Base-by-base conservation (phyloP, 2,113 vertebrate species). In the Osmerus eperlanus region DNA sequence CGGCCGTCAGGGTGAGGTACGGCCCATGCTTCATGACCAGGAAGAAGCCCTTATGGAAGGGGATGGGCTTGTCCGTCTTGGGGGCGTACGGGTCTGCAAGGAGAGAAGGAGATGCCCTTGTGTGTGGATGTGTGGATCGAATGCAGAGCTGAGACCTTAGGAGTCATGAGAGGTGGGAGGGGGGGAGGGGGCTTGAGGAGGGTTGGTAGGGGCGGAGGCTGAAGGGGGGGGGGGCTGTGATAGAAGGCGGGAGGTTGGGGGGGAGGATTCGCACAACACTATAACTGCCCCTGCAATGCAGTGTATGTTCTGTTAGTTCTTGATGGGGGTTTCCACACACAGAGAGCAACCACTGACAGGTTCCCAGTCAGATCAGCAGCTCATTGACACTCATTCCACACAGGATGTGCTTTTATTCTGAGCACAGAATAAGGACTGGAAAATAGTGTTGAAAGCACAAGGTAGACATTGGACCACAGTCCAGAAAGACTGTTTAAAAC, bases 1-100 rank as follows among this genome's bases (percentile, higher is more conserved):
- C 90, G 15, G 92, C 87, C 0, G 94, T 95, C 64, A 99, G 91
- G 18, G 89, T 97, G 83, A 96, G 84, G 69, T 97, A 99, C 0
- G 97, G 96, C 0, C 92, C 89, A 0, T 97, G 93, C 78, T 89
- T 91, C 92, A 96, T 91, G 47, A 97, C 95, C 87, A 94, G 90
- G 75, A 88, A 73, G 74, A 98, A 94, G 70, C 96, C 96, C 74
- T 92, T 86, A 68, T 93, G 90, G 81, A 99, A 99, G 8, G 94
- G 89, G 73, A 94, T 91, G 67, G 92, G 85, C 85, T 89, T 93
- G 83, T 92, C 94, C 0, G 95, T 91, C 71, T 80, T 89, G 2
- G 91, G 70, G 66, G 84, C 80, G 2, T 94, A 95, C 2, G 93
- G 89, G 84, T 95, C 97, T 99, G 79, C 63, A 84, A 16, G 58